A percentile compares a stretch with the other conserved stretches of the same genome.
Evolutionary conservation across 2,888 invertebrate species (phyloP).

Genomic region (Idaea aversata): DNA sequence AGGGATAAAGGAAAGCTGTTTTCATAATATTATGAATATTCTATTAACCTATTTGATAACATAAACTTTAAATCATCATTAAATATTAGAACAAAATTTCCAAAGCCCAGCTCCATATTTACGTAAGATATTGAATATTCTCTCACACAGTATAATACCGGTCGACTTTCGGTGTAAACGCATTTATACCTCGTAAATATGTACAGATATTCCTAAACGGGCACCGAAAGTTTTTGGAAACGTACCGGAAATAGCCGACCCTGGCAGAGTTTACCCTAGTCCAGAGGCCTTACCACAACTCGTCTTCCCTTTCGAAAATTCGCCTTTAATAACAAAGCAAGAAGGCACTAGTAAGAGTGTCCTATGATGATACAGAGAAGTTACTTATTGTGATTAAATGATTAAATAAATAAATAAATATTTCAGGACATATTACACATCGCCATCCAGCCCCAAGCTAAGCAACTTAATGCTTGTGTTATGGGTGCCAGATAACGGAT

Average conservation of each 20-base stretch:
- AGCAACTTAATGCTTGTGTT: no score
- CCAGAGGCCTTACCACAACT: conserved; percentile 24
- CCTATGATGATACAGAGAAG: no score
- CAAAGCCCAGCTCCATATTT: background rate
- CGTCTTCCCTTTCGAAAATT: no score
- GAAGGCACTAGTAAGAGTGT: no score
- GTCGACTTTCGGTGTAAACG: conserved; percentile 15
- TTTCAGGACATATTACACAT: no score
- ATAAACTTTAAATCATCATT: background rate
- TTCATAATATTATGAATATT: no score
- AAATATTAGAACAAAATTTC: background rate
- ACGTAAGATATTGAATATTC: background rate
- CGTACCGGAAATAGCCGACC: conserved; percentile 43
- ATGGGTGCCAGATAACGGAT: no score
- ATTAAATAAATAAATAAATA: no score
- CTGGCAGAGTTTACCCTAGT: conserved; percentile 33
- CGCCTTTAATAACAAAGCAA: no score
- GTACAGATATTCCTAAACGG: conserved; percentile 19
- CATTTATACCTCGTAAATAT: conserved; percentile 29
- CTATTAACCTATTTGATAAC: background rate
- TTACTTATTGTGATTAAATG: no score
- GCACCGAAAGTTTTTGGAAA: conserved; percentile 34
- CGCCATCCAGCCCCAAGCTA: no score
- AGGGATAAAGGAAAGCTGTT: no score
- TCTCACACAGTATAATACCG: background rate